These are phyloP conservation scores for Tetheella fluctuosa DNA, from an alignment of 2,888 invertebrate genomes.

Conservation along the genomic window DNA sequence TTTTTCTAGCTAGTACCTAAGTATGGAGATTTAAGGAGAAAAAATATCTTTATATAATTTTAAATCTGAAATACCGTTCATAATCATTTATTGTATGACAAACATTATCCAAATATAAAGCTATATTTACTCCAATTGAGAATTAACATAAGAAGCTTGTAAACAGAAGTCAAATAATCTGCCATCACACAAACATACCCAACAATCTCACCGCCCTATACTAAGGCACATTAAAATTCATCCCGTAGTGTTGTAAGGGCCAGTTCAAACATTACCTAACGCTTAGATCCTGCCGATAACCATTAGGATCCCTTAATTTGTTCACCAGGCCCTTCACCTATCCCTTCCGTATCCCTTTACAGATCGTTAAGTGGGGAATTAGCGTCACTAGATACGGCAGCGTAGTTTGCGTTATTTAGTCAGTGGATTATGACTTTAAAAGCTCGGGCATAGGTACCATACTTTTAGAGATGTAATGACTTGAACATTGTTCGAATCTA, in stretches of 20 bases:
- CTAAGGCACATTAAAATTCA: conserved; percentile 76
- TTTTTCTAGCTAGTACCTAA: too few species aligned
- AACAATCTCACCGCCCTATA: conserved; percentile 16
- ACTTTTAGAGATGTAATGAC: too few species aligned
- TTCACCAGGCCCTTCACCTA: conserved; percentile 77
- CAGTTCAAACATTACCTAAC: conserved; percentile 65
- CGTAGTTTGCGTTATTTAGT: not conserved
- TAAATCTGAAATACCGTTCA: too few species aligned
- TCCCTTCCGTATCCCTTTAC: conserved; percentile 81
- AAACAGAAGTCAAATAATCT: conserved; percentile 9
- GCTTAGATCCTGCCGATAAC: conserved; percentile 76
- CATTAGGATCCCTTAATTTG: conserved; percentile 83
- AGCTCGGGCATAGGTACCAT: too few species aligned
- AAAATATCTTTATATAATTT: not conserved
- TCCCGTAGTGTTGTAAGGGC: conserved; percentile 67
- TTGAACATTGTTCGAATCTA: too few species aligned
- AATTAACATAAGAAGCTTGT: conserved; percentile 5
- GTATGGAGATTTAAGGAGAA: too few species aligned
- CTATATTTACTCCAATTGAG: not conserved
- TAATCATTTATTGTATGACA: too few species aligned
- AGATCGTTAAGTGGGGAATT: conserved; percentile 68
- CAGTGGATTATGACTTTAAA: too few species aligned
- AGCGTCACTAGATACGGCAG: conserved; percentile 50
- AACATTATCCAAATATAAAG: not conserved
- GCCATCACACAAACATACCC: conserved; percentile 11